Evolutionary conservation across 2,797 vertebrate genomes (phyloP), one percentile per base, ranked within the genome.

Genomic region (Coregonus sp.): DNA sequence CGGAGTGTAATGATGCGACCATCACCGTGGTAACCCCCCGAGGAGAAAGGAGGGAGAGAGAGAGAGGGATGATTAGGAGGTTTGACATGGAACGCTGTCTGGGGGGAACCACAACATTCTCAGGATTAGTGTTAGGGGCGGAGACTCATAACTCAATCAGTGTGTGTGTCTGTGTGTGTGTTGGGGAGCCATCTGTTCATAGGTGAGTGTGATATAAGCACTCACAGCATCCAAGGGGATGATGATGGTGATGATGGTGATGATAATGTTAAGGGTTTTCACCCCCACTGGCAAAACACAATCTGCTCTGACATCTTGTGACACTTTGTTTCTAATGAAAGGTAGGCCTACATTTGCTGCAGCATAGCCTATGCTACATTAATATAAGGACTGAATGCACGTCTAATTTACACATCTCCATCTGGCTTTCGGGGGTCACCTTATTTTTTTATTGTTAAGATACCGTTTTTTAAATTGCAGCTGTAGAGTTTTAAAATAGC

Each of bases 161-260:
- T 75, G 47, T 89, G 31, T 51, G 35, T n/a, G 59, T 78, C 73
- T 72, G 70, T 73, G 68, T 84, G 67, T 76, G 35, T 87, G 76
- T 63, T 86, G 76, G 80, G 77, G 78, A 80, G 86, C 86, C 87
- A 90, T 92, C 89, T 92, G 92, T 81, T 88, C 82, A 87, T 86
- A 83, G 77, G 86, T 88, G 83, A 82, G 87, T 91, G 90, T 88
- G 87, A 91, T 89, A 90, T 91, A 91, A 85, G 84, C 79, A 85
- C 81, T 91, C 77, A 72, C 65, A 78, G 73, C 75, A 82, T 80
- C 85, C 78, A 84, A 7, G 25, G 37, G 7, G 35, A 0, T 25
- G 25, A 1, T 25, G 25, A 25, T 25, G 25, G n/a, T 25, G 25
- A 25, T 25, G 25, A 70, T 35, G 66, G 29, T 68, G 9, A 16